Evolutionary conservation across 2,113 vertebrate genomes (phyloP).

Genomic region (Corvus moneduloides): DNA sequence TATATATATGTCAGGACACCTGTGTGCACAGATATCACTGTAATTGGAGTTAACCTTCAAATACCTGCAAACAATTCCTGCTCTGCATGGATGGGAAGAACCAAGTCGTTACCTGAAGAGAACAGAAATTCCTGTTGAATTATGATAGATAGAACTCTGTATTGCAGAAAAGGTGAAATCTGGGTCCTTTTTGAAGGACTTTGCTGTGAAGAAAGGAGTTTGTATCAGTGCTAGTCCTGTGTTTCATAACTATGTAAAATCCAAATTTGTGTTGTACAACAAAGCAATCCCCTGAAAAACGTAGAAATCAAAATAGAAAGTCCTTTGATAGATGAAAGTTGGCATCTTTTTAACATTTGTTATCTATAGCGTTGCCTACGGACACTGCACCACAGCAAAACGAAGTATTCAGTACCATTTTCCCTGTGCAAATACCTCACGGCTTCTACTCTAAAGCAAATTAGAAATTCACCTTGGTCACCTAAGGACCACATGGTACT

Average conservation of each 20-base stretch:
- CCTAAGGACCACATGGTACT: not conserved
- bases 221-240: not conserved
- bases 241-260: constrained; percentile 2
- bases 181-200: not conserved
- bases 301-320: constrained; percentile 7
- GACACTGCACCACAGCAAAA: not conserved
- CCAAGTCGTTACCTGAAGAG: not conserved
- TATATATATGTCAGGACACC: not conserved
- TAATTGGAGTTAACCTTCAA: not conserved
- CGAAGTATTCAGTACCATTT: not conserved
- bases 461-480: not conserved
- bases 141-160: not conserved
- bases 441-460: not conserved
- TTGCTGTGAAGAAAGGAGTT: not conserved
- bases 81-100: not conserved
- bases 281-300: not conserved
- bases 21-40: not conserved
- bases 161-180: not conserved
- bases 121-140: not conserved
- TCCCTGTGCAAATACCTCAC: not conserved
- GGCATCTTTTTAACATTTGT: not conserved
- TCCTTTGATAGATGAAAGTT: not conserved
- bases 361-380: not conserved
- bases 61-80: not conserved
- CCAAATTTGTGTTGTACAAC: not conserved